A percentile compares a stretch with the other conserved stretches of the same genome.
These are phyloP conservation scores for Thera britannica DNA, from an alignment of 2,888 invertebrate species.

Conservation along the genomic window DNA sequence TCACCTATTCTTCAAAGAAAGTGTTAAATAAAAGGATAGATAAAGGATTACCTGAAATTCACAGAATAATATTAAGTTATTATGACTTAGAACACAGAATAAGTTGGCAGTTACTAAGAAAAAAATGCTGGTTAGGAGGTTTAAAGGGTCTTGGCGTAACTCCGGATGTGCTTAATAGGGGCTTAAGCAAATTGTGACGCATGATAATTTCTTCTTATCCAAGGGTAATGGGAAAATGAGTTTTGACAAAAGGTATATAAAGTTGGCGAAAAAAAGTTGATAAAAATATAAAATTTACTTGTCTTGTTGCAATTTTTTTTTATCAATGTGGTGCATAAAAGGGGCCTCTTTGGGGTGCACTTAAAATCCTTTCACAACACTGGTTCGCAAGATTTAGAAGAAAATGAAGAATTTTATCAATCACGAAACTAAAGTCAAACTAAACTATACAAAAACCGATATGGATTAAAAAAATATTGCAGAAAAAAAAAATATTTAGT, in stretches of 20 bases:
- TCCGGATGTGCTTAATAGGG: slow-evolving; percentile 60
- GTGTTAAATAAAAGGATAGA: slow-evolving; percentile 59
- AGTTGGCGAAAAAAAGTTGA: not conserved
- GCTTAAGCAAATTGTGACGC: slow-evolving; percentile 46
- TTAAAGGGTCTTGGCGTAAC: slow-evolving; percentile 39
- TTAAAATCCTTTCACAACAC: too few relatives aligned
- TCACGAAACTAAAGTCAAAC: too few relatives aligned
- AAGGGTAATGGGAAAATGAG: slow-evolving; percentile 8
- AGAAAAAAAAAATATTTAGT: too few relatives aligned
- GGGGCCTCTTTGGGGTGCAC: too few relatives aligned
- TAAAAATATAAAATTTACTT: not conserved
- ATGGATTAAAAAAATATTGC: too few relatives aligned
- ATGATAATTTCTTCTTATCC: slow-evolving; percentile 33
- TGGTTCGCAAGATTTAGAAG: too few relatives aligned
- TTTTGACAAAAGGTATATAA: not conserved
- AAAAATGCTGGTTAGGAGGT: slow-evolving; percentile 22
- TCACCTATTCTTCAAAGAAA: slow-evolving; percentile 49
- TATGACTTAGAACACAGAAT: slow-evolving; percentile 3
- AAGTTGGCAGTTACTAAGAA: slow-evolving; percentile 30
- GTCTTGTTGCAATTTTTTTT: too few relatives aligned
- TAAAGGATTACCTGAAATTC: slow-evolving; percentile 58
- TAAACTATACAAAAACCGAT: too few relatives aligned
- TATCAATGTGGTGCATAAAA: too few relatives aligned
- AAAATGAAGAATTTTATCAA: too few relatives aligned
- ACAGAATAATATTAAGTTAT: slow-evolving; percentile 37